Evolutionary conservation across 2,888 invertebrate genomes (phyloP).

Genomic region (Atrina japonica): DNA sequence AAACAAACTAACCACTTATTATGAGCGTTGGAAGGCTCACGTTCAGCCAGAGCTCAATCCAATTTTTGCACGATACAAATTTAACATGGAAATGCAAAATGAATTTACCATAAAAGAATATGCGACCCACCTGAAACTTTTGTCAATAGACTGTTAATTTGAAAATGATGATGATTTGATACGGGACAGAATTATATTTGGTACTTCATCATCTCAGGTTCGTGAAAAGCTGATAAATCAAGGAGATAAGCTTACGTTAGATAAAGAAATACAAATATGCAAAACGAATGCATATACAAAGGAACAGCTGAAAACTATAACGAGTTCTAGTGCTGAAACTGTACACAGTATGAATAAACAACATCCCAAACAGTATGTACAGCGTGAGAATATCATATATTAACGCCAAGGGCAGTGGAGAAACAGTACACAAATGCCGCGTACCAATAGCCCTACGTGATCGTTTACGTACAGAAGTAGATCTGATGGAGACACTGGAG

Average conservation of each 20-base stretch:
- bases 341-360: too few species aligned
- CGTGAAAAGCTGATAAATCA: constrained; percentile 32
- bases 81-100: constrained; percentile 31
- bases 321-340: too few species aligned
- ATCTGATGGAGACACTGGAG: too few species aligned
- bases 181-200: constrained; percentile 36
- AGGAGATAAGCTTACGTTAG: constrained; percentile 20
- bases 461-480: too few species aligned
- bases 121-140: constrained; percentile 11
- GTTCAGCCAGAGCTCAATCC: constrained; percentile 39
- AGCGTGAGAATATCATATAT: too few species aligned
- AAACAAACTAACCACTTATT: constrained; percentile 20
- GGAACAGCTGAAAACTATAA: constrained; percentile 26
- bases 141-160: constrained; percentile 19
- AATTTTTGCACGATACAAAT: constrained; percentile 31
- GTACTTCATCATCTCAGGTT: constrained; percentile 11
- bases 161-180: constrained; percentile 35
- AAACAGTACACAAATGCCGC: too few species aligned
- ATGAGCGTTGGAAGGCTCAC: constrained; percentile 13
- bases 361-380: too few species aligned
- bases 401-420: too few species aligned
- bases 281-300: constrained; percentile 24
- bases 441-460: too few species aligned
- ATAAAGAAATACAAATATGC: constrained; percentile 31
- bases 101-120: constrained; percentile 15